Base-by-base conservation (phyloP, 2,888 invertebrate species). In the Drosophila acutilabella region DNA sequence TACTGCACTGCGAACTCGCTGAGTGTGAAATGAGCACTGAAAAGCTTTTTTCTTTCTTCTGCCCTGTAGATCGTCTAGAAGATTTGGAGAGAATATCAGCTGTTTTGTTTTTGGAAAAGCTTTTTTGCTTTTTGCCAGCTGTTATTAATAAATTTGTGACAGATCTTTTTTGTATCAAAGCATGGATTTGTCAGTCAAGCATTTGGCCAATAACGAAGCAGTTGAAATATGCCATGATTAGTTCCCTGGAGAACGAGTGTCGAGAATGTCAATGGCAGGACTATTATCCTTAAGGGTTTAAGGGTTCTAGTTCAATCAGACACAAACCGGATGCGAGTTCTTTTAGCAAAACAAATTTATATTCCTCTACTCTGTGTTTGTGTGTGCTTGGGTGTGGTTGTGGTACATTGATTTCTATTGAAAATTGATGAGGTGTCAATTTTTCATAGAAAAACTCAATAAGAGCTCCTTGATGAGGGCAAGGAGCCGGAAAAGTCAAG, bases 361-460 rank as follows among this genome's bases (percentile, higher is more conserved):
- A 52, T 51, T 36, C 50, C 8, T 14, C 8, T 5, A 23, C 14
- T 20, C 7, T 10, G 30, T 10, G 51, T 36, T 36, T 1, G 6
- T 8, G 38, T 4, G 38, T 36, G n/a, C 8, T 16, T 7, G 38
- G n/a, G 33, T 11, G 38, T 54, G 54, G 41, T 66, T 67, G 59
- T 56, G 61, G 57, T 18, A 56, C 78, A 71, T 73, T 66, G 78
- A 75, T 70, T 71, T 67, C 72, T 71, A 87, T 87, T 84, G 88
- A 87, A 87, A 88, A 78, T 74, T 86, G 88, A 88, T 85, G 88
- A 85, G 88, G 88, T 88, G 85, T 88, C 88, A 88, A 85, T 88
- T 88, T 85, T 80, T 79, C 73, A 78, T 64, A 56, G 78, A 45
- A 64, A 69, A 69, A 61, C 58, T 66, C 78, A 78, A 83, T 65